Base-by-base conservation (phyloP, 2,888 invertebrate genomes). In the Thereva unica region DNA sequence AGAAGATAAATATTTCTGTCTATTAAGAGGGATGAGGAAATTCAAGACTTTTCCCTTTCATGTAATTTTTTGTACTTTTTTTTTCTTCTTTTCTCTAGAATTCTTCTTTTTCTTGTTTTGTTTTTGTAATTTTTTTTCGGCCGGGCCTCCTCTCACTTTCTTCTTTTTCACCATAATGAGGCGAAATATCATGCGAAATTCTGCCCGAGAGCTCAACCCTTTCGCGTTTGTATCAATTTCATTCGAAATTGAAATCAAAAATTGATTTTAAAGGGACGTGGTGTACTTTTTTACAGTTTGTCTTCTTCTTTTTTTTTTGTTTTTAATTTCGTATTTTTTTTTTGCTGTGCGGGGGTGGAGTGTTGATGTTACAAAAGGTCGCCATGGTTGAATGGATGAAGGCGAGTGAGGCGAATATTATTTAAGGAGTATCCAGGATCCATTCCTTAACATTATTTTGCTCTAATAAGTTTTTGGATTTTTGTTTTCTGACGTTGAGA, bases 41-140 rank as follows among this genome's bases (percentile, higher is more conserved):
- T 64, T 64, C 53, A 64, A 53, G 53, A 64, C 64, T 64, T 50
- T 61, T 61, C n/a, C 61, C 50, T 61, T 64, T 64, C 45, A 45
- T 53, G 54, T 53, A 54, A 34, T 64, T 45, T 54, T 64, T 52
- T 23, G 23, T 23, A 23, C 23, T 35, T 34, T 38, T 53, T 34
- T 59, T 12, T 9, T n/a, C 41, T 34, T 9, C 4, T 64, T 64
- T n/a, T 44, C 23, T 38, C 53, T 5, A 10, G 12, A 61, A 41
- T 40, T 23, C 41, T 61, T 44, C 54, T 53, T 59, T 59, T 52
- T 64, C 9, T 37, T 42, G 9, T 44, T 10, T 9, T 44, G 44
- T 9, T 44, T 44, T 44, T 4, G 44, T 10, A 10, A 44, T 44
- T 44, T 44, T 4, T 44, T 23, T 23, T 23, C 1, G 1, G 23